Conservation (phyloP, 2,888 invertebrate species). For the Conistra vaccinii region DNA sequence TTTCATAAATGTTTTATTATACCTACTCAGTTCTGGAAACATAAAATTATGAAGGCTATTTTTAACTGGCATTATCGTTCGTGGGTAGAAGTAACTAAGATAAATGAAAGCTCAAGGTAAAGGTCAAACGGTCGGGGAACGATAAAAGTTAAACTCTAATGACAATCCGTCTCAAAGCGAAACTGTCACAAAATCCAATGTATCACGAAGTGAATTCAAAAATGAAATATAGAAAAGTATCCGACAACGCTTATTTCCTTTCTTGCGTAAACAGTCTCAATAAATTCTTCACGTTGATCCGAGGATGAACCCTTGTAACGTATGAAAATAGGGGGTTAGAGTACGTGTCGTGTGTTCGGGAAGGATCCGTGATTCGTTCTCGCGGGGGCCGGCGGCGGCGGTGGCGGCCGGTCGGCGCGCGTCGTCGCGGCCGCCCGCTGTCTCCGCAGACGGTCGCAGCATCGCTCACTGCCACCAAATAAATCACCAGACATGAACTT, state of each 20-base stretch:
- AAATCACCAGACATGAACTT: conserved; percentile 63
- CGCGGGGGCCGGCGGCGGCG: conserved; percentile 40
- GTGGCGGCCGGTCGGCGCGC: conserved; percentile 18
- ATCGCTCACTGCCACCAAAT: conserved; percentile 72
- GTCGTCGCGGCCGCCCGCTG: conserved; percentile 60
- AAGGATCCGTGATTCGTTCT: conserved; percentile 78
- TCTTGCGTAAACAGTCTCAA: conserved; percentile 81
- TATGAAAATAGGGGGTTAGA: conserved; percentile 83
- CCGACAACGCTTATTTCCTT: conserved; percentile 70
- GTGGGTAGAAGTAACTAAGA: conserved; percentile 1
- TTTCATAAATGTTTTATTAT: conserved; percentile 19
- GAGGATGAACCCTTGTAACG: conserved; percentile 82
- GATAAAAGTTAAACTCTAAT: conserved; percentile 14
- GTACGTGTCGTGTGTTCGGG: conserved; percentile 69
- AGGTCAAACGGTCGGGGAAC: conserved; percentile 10
- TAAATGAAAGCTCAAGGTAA: conserved; percentile 9
- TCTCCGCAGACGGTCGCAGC: conserved; percentile 61
- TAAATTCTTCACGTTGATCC: conserved; percentile 87
- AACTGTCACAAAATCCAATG: conserved; percentile 41
- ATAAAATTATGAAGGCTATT: conserved; percentile 3
- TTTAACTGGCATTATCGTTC: conserved; percentile 8
- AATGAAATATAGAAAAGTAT: conserved; percentile 65
- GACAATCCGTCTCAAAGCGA: conserved; percentile 16
- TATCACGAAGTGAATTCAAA: conserved; percentile 57
- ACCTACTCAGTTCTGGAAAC: background rate